Conservation (phyloP, 30 jellyfish, hydroid and myxozoan genomes). For the Aurelia aurita complex sp. Pacific region DNA sequence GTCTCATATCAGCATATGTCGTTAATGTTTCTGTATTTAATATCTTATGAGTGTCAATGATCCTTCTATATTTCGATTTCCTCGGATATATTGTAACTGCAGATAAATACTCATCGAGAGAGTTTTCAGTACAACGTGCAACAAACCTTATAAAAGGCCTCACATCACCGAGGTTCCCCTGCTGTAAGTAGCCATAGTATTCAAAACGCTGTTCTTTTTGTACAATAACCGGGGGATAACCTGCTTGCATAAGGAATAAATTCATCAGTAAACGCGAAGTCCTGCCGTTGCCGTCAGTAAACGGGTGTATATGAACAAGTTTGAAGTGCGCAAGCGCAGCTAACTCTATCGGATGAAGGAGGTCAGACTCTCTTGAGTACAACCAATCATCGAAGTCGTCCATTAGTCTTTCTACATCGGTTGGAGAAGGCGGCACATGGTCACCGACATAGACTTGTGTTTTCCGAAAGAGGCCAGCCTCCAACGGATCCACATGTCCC, state of each 20-base stretch:
- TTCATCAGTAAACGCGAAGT: conserved; percentile 91
- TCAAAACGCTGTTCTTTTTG: conserved; percentile 86
- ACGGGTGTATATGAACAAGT: conserved; percentile 89
- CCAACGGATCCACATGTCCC: conserved; percentile 92
- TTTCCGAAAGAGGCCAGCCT: conserved; percentile 92
- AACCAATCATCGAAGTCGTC: conserved; percentile 81
- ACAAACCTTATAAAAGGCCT: conserved; percentile 93
- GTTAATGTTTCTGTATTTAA: conserved; percentile 21
- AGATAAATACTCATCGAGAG: conserved; percentile 80
- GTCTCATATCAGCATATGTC: not conserved
- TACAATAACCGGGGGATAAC: conserved; percentile 92
- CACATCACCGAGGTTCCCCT: conserved; percentile 89
- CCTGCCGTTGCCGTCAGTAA: conserved; percentile 91
- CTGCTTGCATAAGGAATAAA: conserved; percentile 87
- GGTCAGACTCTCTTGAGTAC: conserved; percentile 69
- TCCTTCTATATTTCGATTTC: conserved; percentile 26
- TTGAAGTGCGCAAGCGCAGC: conserved; percentile 91
- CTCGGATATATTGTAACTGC: conserved; percentile 83
- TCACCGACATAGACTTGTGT: conserved; percentile 97
- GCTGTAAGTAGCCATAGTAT: conserved; percentile 82
- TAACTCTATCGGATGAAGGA: conserved; percentile 87
- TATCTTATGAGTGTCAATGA: conserved; percentile 39
- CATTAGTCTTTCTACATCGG: conserved; percentile 82
- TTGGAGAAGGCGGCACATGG: conserved; percentile 88
- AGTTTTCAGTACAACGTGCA: conserved; percentile 93